Percentiles rank a stretch among this genome's conserved stretches.
Evolutionary conservation across 2,888 invertebrate species (phyloP).

Genomic region (Chrysolina oricalcia): DNA sequence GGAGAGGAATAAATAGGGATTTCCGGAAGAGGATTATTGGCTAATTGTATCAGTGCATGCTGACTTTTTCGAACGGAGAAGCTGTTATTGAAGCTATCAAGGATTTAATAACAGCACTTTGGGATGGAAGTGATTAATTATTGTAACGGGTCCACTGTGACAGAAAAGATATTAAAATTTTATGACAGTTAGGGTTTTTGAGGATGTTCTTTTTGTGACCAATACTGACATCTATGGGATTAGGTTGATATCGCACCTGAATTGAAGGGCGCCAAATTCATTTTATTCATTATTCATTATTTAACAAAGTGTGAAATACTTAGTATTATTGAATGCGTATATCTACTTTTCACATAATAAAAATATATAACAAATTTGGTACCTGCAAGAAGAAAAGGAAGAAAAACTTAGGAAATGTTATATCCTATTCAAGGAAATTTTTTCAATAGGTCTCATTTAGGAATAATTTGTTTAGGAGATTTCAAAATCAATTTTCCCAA

Average conservation of each 20-base stretch:
- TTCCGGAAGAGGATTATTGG: constrained; percentile 67
- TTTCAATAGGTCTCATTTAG: too few species aligned
- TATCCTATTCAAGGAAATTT: too few species aligned
- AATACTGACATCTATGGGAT: neutral
- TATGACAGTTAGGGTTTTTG: neutral
- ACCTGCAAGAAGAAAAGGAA: too few species aligned
- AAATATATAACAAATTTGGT: too few species aligned
- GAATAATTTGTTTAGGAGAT: too few species aligned
- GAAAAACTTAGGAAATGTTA: too few species aligned
- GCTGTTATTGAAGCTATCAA: constrained; percentile 45
- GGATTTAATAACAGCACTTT: constrained; percentile 12
- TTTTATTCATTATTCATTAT: too few species aligned
- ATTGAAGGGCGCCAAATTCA: neutral
- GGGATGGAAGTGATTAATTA: constrained; percentile 7
- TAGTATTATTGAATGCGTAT: too few species aligned
- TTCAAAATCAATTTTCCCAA: too few species aligned
- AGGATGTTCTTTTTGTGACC: neutral
- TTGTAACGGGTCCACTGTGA: neutral
- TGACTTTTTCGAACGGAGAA: constrained; percentile 61
- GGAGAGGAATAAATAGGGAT: constrained; percentile 68
- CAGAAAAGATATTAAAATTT: neutral
- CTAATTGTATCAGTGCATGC: constrained; percentile 66
- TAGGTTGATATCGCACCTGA: neutral
- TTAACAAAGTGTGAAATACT: too few species aligned
- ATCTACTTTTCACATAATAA: too few species aligned